phyloP scores from a whole-genome alignment of 1,140 invertebrate species.

The fruit fly (Drosophila melanogaster) region DNA sequence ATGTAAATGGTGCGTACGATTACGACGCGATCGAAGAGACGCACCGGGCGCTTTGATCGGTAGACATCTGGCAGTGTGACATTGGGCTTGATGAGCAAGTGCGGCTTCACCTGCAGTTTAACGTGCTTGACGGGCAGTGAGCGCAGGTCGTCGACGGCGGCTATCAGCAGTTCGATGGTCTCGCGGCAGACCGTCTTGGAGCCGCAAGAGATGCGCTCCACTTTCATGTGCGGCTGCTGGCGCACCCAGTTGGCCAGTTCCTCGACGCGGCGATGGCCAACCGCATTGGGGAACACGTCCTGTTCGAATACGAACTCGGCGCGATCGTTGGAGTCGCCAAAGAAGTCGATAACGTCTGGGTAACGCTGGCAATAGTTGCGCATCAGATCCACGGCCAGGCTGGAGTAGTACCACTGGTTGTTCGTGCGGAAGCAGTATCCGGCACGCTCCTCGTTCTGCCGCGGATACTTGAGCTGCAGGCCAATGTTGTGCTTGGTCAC shows the following conservation, averaged over 20 bases:
- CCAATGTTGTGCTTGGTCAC: constrained; percentile 92
- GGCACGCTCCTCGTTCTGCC: constrained; percentile 88
- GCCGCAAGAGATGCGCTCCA: constrained; percentile 88
- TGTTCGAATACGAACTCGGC: constrained; percentile 87
- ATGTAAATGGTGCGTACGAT: constrained; percentile 89
- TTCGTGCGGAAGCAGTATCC: constrained; percentile 92
- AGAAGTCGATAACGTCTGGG: constrained; percentile 90
- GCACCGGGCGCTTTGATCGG: constrained; percentile 86
- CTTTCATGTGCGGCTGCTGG: constrained; percentile 87
- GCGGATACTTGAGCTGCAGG: constrained; percentile 95
- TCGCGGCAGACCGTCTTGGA: constrained; percentile 89
- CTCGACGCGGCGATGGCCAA: constrained; percentile 85
- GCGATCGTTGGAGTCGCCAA: constrained; percentile 78
- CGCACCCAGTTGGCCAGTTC: constrained; percentile 90
- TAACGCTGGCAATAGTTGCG: constrained; percentile 89
- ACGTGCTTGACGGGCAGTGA: constrained; percentile 86
- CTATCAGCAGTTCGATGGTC: constrained; percentile 88
- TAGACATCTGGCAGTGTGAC: constrained; percentile 66
- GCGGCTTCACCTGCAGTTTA: constrained; percentile 91
- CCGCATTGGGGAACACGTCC: constrained; percentile 87
- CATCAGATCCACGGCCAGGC: constrained; percentile 88
- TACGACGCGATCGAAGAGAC: constrained; percentile 93
- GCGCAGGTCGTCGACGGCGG: constrained; percentile 86
- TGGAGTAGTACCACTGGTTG: constrained; percentile 92
- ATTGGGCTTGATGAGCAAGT: constrained; percentile 89